Base-by-base conservation (phyloP, 2,888 invertebrate species). In the Drosophila nr. perissopoda region DNA sequence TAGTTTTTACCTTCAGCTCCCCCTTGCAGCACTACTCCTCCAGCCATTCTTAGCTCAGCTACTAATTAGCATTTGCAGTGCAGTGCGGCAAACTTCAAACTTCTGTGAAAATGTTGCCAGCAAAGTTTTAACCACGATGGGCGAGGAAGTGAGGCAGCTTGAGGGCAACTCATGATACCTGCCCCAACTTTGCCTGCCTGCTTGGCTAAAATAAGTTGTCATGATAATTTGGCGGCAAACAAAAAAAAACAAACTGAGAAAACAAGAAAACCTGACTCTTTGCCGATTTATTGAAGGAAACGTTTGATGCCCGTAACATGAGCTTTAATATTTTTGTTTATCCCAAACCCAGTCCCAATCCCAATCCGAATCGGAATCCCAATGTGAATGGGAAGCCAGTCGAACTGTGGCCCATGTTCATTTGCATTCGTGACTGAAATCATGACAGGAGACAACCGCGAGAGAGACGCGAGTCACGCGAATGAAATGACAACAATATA, bases 221-320 rank as follows among this genome's bases (percentile, higher is more conserved):
- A 89, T 68, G 69, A 68, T 61, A 73, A 82, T 78, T 78, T 81
- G 70, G 76, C 42, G 49, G 61, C 38, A 51, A n/a, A 8, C n/a
- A 40, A 21, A 5, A 38, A 10, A 21, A 27, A 11, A 0, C 27
- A 29, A 31, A 27, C 4, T 16, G 33, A 33, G 7, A 52, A 38
- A 46, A 16, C 25, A 16, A 29, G 33, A 49, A 75, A 68, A 57
- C 64, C 58, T 60, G 63, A 69, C 57, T 57, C 59, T 36, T 38
- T 54, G 62, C 56, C 68, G 71, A 73, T 69, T 75, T 79, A 80
- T 68, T 54, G 49, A 67, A 53, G 54, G 48, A 70, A 79, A 58
- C 70, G 67, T 88, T 86, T 84, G 89, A 88, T 71, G 79, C 70
- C 36, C 53, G 85, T 90, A 90, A 90, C 89, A 74, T 90, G 91